Percentiles rank a stretch among this genome's conserved stretches.
Conservation (phyloP, 2,113 vertebrate species). For the Pandion haliaetus region DNA sequence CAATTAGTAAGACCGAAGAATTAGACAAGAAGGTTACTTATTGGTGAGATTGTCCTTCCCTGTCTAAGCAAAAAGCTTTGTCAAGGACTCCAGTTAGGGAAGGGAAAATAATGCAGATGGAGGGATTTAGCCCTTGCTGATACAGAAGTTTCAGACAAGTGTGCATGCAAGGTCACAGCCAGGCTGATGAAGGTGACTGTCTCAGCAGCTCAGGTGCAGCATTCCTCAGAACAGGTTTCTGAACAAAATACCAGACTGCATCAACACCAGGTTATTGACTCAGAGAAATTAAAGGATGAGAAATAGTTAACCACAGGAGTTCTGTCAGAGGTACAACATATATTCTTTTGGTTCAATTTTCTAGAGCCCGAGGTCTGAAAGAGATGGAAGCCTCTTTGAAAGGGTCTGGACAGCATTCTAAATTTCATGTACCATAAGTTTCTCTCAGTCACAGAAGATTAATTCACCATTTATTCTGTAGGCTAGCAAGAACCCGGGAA, state of each 20-base stretch:
- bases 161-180: background rate
- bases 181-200: background rate
- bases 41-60: background rate
- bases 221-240: background rate
- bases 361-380: constrained; percentile 58
- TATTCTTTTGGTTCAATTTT: constrained; percentile 61
- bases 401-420: constrained; percentile 62
- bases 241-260: background rate
- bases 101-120: background rate
- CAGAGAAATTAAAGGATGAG: constrained; percentile 25
- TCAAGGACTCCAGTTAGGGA: background rate
- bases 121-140: background rate
- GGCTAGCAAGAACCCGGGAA: background rate
- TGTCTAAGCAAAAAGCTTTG: background rate
- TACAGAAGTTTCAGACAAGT: background rate
- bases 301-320: constrained; percentile 46
- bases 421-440: constrained; percentile 59
- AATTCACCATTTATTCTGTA: constrained; percentile 55
- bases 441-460: constrained; percentile 64
- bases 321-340: constrained; percentile 47
- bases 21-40: background rate
- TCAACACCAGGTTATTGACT: background rate
- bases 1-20: constrained; percentile 25
- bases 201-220: background rate
- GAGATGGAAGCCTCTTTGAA: constrained; percentile 61